phyloP scores from a whole-genome alignment of 1,140 invertebrate species.

The Drosophila sproati region DNA sequence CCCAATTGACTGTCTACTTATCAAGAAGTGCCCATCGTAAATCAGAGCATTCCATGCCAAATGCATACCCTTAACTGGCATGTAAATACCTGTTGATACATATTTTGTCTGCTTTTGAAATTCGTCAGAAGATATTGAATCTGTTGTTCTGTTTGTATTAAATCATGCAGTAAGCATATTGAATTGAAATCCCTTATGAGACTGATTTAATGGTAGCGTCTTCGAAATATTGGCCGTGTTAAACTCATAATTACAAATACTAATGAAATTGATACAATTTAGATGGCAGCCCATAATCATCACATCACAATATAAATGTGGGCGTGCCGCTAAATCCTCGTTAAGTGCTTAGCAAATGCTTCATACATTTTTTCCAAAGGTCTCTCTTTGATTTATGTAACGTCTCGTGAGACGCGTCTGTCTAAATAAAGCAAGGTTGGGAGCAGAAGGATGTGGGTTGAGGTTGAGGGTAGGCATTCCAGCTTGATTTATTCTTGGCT shows the following conservation, averaged over 20 bases:
- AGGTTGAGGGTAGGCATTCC: neutral
- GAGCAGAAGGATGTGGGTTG: too few species aligned
- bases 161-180: slow-evolving; percentile 24
- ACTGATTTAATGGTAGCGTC: neutral
- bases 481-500: slow-evolving; percentile 44
- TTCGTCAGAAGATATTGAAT: neutral
- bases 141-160: slow-evolving; percentile 24
- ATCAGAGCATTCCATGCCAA: too few species aligned
- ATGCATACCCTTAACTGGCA: neutral
- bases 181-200: neutral
- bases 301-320: slow-evolving; percentile 9
- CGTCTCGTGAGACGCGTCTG: slow-evolving; percentile 40
- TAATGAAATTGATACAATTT: slow-evolving; percentile 43
- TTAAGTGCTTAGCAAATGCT: slow-evolving; percentile 48
- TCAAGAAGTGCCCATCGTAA: neutral
- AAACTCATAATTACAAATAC: slow-evolving; percentile 29
- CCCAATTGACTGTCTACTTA: neutral
- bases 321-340: slow-evolving; percentile 35
- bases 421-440: slow-evolving; percentile 33
- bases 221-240: slow-evolving; percentile 10
- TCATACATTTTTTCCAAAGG: slow-evolving; percentile 29
- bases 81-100: slow-evolving; percentile 17
- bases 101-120: slow-evolving; percentile 12
- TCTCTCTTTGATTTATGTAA: slow-evolving; percentile 47
- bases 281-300: slow-evolving; percentile 14